Percentiles rank a stretch among this genome's conserved stretches.
Conservation (phyloP, 2,113 vertebrate genomes). For the Micronycteris hirsuta region DNA sequence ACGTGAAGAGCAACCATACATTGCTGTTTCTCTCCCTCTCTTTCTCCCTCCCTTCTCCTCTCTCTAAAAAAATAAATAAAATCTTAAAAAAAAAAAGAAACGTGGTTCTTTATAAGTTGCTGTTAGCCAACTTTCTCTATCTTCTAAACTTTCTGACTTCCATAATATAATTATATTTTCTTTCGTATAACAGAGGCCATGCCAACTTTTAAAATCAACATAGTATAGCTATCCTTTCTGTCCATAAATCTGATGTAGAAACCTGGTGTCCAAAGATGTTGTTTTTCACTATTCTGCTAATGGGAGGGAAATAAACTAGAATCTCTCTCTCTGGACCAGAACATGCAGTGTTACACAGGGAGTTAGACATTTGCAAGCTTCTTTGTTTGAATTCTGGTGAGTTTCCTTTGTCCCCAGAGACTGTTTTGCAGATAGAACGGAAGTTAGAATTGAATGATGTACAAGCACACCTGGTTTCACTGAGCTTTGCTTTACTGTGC, state of each 20-base stretch:
- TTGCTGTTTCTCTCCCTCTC: no score
- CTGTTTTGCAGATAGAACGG: background rate
- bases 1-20: no score
- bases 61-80: no score
- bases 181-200: background rate
- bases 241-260: background rate
- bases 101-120: background rate
- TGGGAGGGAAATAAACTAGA: background rate
- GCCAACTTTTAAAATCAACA: background rate
- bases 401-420: background rate
- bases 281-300: background rate
- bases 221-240: background rate
- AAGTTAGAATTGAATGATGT: background rate
- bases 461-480: background rate
- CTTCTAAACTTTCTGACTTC: background rate
- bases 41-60: no score
- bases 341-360: background rate
- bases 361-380: background rate
- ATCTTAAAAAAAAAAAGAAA: no score
- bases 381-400: background rate
- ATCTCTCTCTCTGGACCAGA: background rate
- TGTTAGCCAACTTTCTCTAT: background rate
- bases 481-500: background rate
- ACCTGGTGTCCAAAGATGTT: background rate
- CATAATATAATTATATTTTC: background rate